Evolutionary conservation across 2,797 vertebrate genomes (phyloP).

Genomic region (Xenentodon cancila): DNA sequence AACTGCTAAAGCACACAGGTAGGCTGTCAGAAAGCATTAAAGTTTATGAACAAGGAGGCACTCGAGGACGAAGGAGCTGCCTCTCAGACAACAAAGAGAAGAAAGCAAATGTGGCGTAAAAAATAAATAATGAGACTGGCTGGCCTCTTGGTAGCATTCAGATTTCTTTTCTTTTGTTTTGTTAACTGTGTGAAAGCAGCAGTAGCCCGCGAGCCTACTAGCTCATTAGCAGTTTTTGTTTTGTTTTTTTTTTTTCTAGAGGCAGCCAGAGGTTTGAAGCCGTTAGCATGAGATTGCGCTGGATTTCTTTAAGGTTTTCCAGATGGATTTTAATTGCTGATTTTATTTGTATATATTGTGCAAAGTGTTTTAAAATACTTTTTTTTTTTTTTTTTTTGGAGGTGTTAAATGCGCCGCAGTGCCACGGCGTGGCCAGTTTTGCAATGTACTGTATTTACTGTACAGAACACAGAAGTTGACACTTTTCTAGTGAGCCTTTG

Average conservation of each 20-base stretch:
- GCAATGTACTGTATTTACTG: slow-evolving; percentile 95
- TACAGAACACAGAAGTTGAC: slow-evolving; percentile 93
- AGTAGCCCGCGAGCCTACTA: slow-evolving; percentile 43
- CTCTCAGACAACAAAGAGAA: too few relatives aligned
- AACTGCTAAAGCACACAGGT: slow-evolving; percentile 43
- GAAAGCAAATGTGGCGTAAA: too few relatives aligned
- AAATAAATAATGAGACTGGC: not conserved
- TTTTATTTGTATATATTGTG: slow-evolving; percentile 85
- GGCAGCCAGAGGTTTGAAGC: slow-evolving; percentile 51
- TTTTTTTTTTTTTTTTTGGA: slow-evolving; percentile 27
- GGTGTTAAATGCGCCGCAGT: slow-evolving; percentile 89
- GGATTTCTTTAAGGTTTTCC: slow-evolving; percentile 90
- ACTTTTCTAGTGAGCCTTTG: slow-evolving; percentile 97
- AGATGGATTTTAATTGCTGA: slow-evolving; percentile 84
- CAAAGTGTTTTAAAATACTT: slow-evolving; percentile 67
- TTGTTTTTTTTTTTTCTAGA: slow-evolving; percentile 20
- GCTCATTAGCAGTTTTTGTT: slow-evolving; percentile 35
- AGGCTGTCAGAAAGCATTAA: slow-evolving; percentile 10
- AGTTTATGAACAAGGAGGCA: slow-evolving; percentile 1
- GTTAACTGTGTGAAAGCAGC: slow-evolving; percentile 32
- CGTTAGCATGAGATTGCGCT: slow-evolving; percentile 88
- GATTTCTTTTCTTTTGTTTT: not conserved
- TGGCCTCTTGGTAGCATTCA: slow-evolving; percentile 54
- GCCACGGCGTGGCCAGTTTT: slow-evolving; percentile 92
- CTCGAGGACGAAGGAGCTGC: not conserved